Evolutionary conservation across 2,797 vertebrate genomes (phyloP).

Genomic region (Poecilia wingei): DNA sequence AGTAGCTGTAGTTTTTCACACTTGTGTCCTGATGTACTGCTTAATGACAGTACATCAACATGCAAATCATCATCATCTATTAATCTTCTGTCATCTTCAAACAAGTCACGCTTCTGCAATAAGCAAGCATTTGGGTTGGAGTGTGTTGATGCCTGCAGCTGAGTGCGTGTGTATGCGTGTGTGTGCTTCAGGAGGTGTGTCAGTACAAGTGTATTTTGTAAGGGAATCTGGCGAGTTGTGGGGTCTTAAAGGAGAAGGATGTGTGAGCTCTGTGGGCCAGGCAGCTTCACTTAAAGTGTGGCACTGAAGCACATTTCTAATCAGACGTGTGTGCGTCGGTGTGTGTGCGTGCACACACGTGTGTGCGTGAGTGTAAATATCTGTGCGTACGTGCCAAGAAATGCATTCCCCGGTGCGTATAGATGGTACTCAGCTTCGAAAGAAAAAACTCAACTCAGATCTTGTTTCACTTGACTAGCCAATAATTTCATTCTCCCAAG

Average conservation of each 20-base stretch:
- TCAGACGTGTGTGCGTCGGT: not conserved
- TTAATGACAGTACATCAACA: constrained; percentile 9
- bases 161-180: not conserved
- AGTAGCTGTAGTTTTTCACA: constrained; percentile 7
- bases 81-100: constrained; percentile 22
- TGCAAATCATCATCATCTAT: not conserved
- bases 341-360: constrained; percentile 2
- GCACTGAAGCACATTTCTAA: constrained; percentile 24
- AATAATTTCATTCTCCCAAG: constrained; percentile 38
- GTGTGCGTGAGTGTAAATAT: constrained; percentile 8
- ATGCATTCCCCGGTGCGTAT: constrained; percentile 3
- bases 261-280: constrained; percentile 16
- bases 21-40: not conserved
- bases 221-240: constrained; percentile 18
- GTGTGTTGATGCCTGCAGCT: constrained; percentile 20
- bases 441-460: constrained; percentile 26
- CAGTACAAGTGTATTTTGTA: constrained; percentile 26
- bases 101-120: constrained; percentile 44
- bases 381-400: not conserved
- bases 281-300: constrained; percentile 21
- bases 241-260: constrained; percentile 28
- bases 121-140: constrained; percentile 44
- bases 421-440: constrained; percentile 3
- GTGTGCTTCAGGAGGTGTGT: constrained; percentile 26
- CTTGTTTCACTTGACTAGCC: constrained; percentile 24